Percentiles rank a stretch among this genome's conserved stretches.
Evolutionary conservation across 2,113 vertebrate species (phyloP).

Genomic region (Baryphthengus martii): DNA sequence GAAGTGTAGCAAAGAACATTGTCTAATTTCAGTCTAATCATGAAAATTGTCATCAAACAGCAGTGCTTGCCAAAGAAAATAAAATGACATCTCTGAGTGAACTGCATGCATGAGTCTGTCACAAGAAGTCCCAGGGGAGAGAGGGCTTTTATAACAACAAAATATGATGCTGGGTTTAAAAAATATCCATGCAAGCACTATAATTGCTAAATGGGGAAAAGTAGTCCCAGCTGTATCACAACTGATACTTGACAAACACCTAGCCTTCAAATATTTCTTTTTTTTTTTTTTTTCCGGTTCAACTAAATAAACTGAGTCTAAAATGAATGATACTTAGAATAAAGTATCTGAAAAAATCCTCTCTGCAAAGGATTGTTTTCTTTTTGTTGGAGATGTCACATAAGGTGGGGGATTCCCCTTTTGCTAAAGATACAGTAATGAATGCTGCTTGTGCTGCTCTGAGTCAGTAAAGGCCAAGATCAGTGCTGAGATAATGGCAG

Average conservation of each 20-base stretch:
- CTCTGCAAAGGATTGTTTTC: not conserved
- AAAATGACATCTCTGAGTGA: conserved; percentile 20
- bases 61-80: conserved; percentile 16
- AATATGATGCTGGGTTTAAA: not conserved
- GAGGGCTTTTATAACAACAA: not conserved
- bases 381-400: not conserved
- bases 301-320: not conserved
- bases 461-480: not conserved
- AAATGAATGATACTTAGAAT: not conserved
- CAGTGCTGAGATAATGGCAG: not conserved
- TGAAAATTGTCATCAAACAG: conserved; percentile 15
- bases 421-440: not conserved
- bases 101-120: not conserved
- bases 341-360: not conserved
- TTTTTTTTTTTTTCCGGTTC: not conserved
- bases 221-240: not conserved
- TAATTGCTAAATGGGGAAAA: not conserved
- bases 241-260: not conserved
- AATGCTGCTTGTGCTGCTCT: not conserved
- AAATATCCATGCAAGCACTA: not conserved
- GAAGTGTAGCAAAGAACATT: not conserved
- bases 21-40: conserved; percentile 12
- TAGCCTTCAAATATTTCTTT: not conserved
- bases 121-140: not conserved
- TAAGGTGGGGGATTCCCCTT: not conserved